Conservation (phyloP, 2,888 invertebrate species). For the Cyaniris semiargus region DNA sequence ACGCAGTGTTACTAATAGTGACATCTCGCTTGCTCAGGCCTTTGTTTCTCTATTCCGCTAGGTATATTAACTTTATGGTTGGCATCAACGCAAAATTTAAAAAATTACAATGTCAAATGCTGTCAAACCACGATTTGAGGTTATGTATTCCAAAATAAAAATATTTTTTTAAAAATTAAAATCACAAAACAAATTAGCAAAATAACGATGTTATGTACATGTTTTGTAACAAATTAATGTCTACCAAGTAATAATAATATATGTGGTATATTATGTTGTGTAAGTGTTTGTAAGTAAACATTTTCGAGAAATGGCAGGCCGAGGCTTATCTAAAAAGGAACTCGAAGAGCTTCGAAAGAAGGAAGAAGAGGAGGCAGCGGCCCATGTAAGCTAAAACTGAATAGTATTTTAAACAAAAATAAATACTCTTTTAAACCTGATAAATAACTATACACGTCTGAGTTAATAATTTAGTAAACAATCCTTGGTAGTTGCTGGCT, state of each 20-base stretch:
- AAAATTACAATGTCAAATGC: neutral
- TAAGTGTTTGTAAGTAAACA: slow-evolving; percentile 6
- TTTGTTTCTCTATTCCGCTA: no score
- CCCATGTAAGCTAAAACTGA: slow-evolving; percentile 82
- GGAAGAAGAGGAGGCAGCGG: slow-evolving; percentile 94
- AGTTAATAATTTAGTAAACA: no score
- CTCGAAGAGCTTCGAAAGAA: slow-evolving; percentile 92
- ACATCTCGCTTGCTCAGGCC: no score
- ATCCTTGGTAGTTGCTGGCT: no score
- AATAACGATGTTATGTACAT: neutral
- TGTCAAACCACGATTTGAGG: neutral
- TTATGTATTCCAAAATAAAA: neutral
- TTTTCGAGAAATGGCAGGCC: slow-evolving; percentile 83
- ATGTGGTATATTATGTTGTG: neutral
- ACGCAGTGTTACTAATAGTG: no score
- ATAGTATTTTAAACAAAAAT: neutral
- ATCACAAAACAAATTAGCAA: neutral
- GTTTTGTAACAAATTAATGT: neutral
- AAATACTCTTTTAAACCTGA: neutral
- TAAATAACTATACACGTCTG: neutral
- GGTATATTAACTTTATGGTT: no score
- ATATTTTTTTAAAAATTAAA: neutral
- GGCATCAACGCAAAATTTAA: no score
- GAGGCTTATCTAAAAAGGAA: slow-evolving; percentile 89
- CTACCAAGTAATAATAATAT: neutral